Evolutionary conservation across 2,797 vertebrate species (phyloP).

Genomic region (Thamnophis elegans): DNA sequence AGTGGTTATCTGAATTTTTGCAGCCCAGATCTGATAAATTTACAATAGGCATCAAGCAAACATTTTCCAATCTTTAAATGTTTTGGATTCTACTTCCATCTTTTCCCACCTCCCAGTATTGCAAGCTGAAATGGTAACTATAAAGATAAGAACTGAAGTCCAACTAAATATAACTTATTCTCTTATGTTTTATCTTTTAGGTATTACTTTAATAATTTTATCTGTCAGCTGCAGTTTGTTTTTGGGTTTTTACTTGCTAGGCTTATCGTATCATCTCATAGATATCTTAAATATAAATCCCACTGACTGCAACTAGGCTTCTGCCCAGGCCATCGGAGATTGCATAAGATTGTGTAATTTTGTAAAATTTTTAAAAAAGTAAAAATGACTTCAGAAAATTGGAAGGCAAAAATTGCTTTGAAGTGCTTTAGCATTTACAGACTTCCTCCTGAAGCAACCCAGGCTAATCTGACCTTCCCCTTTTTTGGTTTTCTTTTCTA

Average conservation of each 20-base stretch:
- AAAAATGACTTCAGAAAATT: background rate
- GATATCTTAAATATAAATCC: background rate
- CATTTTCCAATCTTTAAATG: background rate
- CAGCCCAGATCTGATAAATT: background rate
- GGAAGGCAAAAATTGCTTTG: background rate
- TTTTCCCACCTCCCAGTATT: background rate
- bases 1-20: background rate
- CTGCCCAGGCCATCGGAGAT: background rate
- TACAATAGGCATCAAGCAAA: background rate
- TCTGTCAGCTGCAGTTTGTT: background rate
- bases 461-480: conserved; percentile 41
- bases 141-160: background rate
- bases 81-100: background rate
- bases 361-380: background rate
- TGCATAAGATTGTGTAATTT: background rate
- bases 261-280: background rate
- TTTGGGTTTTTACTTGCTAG: background rate
- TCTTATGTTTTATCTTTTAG: background rate
- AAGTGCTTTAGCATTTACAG: background rate
- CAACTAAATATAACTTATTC: background rate
- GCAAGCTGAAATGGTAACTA: background rate
- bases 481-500: conserved; percentile 63
- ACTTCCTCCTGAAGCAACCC: background rate
- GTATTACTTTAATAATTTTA: background rate
- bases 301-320: background rate